A percentile compares a stretch with the other conserved stretches of the same genome.
Conservation (phyloP, 2,797 vertebrate genomes). For the Amniataba percoides region DNA sequence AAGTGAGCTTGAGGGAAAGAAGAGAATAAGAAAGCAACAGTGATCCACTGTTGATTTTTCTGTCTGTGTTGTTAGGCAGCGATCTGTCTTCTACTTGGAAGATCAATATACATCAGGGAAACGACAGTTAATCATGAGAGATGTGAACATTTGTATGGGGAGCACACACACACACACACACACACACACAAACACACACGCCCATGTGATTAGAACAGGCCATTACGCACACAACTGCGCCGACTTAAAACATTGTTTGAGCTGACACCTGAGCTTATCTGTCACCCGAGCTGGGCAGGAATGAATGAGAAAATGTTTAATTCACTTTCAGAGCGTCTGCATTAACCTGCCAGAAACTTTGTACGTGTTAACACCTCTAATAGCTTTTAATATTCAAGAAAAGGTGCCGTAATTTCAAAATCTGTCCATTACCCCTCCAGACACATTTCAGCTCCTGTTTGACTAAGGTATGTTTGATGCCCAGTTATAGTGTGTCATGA, state of each 20-base stretch:
- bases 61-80: conserved; percentile 22
- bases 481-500: conserved; percentile 10
- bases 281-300: conserved; percentile 12
- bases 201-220: not conserved
- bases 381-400: conserved; percentile 35
- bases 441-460: conserved; percentile 28
- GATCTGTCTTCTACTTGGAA: conserved; percentile 38
- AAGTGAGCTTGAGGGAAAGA: not conserved
- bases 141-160: conserved; percentile 16
- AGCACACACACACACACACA: not conserved
- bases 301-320: conserved; percentile 35
- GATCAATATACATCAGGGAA: conserved; percentile 45
- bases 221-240: conserved; percentile 23
- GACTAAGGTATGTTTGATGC: conserved; percentile 26
- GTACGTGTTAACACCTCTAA: conserved; percentile 40
- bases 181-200: not conserved
- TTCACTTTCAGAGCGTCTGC: conserved; percentile 25
- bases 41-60: conserved; percentile 45
- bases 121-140: conserved; percentile 37
- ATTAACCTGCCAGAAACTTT: conserved; percentile 43
- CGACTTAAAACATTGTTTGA: conserved; percentile 42
- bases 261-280: conserved; percentile 45
- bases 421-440: conserved; percentile 14
- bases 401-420: conserved; percentile 36
- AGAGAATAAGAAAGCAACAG: conserved; percentile 17